Base-by-base conservation (phyloP, 2,113 vertebrate species). In the Promerops cafer region DNA sequence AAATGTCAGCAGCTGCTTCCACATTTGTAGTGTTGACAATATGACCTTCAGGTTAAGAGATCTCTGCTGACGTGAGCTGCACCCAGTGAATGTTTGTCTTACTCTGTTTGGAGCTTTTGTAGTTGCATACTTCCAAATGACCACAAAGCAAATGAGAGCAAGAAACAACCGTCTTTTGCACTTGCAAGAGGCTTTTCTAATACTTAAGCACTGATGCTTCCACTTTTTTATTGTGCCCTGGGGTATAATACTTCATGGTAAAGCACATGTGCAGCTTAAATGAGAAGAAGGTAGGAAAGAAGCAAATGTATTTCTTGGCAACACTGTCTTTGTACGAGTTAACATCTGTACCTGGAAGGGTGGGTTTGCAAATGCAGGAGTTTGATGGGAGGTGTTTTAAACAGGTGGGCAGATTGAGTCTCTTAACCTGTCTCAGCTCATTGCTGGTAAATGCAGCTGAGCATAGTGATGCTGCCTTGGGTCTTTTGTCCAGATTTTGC, bases 1-100 rank as follows among this genome's bases (percentile, higher is more conserved):
- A 70, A 94, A 87, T 89, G 77, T 75, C 64, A 76, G 80, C 94
- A 91, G 77, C 77, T 94, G 91, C 87, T 81, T 74, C 44, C 26
- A 40, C n/a, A 9, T 68, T 93, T 30, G 56, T 19, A 37, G 37
- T 31, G 40, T 61, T 87, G 93, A 65, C 65, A 82, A 7, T 45
- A 30, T 82, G 95, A 93, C 91, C 95, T 93, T 94, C 84, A 87
- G 91, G 69, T 89, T 91, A 66, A 71, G 81, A 89, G 68, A 30
- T 47, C 24, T 64, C 22, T 2, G 2, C 52, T 82, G 82, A 78
- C 1, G 0, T 56, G 65, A 89, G 53, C 69, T 94, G 49, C 47
- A 16, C 50, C 33, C 8, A 5, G 16, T 17, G 31, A 40, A 7
- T 86, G 47, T 89, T 89, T 88, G 30, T 31, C 82, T 84, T 91